Evolutionary conservation across 92 coral and sea anemone species (phyloP).

Genomic region (Parazoanthus swiftii): DNA sequence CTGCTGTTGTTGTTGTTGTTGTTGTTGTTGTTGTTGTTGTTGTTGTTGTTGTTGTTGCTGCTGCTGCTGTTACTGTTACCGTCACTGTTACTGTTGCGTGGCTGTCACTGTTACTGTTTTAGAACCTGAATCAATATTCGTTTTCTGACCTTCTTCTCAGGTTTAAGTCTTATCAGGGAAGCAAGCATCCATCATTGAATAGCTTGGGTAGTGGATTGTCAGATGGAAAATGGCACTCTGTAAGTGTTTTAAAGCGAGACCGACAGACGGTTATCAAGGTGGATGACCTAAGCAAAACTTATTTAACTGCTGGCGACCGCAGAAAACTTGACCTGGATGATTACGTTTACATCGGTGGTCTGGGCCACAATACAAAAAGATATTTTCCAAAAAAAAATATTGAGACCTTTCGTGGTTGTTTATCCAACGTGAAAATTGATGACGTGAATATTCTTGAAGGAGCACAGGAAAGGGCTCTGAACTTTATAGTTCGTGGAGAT

Average conservation of each 20-base stretch:
- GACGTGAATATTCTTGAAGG: slow-evolving; percentile 2
- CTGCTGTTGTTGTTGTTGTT: no score
- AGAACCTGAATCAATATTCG: not conserved
- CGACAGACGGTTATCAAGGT: slow-evolving; percentile 41
- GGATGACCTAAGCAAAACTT: slow-evolving; percentile 9
- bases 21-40: no score
- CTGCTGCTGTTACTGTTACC: not conserved
- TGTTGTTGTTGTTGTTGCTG: no score
- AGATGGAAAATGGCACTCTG: slow-evolving; percentile 54
- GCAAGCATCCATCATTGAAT: slow-evolving; percentile 2
- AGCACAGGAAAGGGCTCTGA: slow-evolving; percentile 4
- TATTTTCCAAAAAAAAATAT: slow-evolving; percentile 18
- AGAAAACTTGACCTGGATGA: slow-evolving; percentile 29
- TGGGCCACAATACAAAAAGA: not conserved
- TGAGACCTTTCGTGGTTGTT: slow-evolving; percentile 34
- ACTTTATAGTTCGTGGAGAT: slow-evolving; percentile 18
- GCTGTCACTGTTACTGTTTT: not conserved
- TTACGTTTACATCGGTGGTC: slow-evolving; percentile 37
- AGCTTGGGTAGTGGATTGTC: slow-evolving; percentile 26
- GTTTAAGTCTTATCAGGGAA: slow-evolving; percentile 39
- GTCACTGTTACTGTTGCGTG: no score
- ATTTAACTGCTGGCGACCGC: slow-evolving; percentile 22
- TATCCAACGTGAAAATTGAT: slow-evolving; percentile 31
- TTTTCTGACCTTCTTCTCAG: not conserved
- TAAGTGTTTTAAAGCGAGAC: slow-evolving; percentile 22